These are phyloP conservation scores for Ceyx erithaca DNA, from an alignment of 2,797 vertebrate species.

Conservation along the genomic window DNA sequence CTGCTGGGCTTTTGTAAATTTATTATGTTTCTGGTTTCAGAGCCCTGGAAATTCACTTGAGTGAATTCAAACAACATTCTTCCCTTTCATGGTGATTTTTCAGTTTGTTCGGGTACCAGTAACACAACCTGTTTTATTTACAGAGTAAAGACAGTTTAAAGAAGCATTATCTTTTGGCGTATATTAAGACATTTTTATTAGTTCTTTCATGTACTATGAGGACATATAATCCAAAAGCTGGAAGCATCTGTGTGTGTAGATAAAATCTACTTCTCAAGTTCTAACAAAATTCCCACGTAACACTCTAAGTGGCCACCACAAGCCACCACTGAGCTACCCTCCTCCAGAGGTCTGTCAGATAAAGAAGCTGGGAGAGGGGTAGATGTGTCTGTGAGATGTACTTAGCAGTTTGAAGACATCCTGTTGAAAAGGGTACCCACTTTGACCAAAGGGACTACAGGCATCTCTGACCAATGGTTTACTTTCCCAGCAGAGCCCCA, in stretches of 20 bases:
- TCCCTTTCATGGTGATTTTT: not conserved
- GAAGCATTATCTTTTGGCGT: not conserved
- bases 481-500: fast-evolving
- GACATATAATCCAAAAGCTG: not conserved
- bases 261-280: not conserved
- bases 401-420: not conserved
- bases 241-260: not conserved
- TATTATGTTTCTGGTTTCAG: not conserved
- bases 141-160: not conserved
- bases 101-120: not conserved
- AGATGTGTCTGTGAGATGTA: not conserved
- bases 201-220: not conserved
- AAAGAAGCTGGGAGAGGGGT: not conserved
- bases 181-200: not conserved
- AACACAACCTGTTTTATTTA: not conserved
- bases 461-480: not conserved
- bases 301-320: not conserved
- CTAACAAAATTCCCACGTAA: not conserved
- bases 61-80: not conserved
- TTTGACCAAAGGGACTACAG: not conserved
- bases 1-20: not conserved
- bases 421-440: not conserved
- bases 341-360: not conserved
- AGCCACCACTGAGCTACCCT: not conserved
- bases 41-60: not conserved